Base-by-base conservation (phyloP, 2,888 invertebrate species). In the Callyntrura guangdongensis region DNA sequence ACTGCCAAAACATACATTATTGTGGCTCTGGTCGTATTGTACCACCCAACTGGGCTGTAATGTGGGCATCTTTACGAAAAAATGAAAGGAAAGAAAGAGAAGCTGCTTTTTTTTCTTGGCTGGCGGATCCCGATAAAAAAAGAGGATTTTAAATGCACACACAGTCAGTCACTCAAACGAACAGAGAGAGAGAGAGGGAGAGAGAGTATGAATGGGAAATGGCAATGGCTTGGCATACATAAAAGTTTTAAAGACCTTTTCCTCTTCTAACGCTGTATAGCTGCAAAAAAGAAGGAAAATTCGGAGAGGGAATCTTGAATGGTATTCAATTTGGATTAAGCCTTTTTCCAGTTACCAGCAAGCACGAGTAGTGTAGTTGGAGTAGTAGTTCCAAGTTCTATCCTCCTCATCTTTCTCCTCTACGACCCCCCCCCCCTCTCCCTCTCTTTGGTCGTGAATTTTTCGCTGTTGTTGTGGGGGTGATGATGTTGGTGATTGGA, bases 321-420 rank as follows among this genome's bases (percentile, higher is more conserved):
- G 69, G n/a, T 69, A 69, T 69, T 69, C 69, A 69, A 69, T 69
- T 69, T 69, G 69, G 69, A 69, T 69, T 69, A 69, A 45, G 69
- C 45, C 45, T 69, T 36, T 69, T 45, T 69, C 69, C 45, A 67
- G 36, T 67, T 69, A n/a, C 69, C 36, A 9, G 45, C 20, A 20
- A 67, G 67, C 4, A n/a, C n/a, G n/a, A n/a, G n/a, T n/a, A n/a
- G n/a, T n/a, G n/a, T n/a, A 45, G 69, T 45, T 6, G 36, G 3
- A 36, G 2, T 6, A 36, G 36, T 6, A 67, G 25, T 27, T 69
- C 36, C 69, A 69, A 12, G 3, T n/a, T 27, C 27, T 22, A 64
- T 64, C 64, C 20, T 64, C 25, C 20, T 64, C 64, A 61, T 61
- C 61, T n/a, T n/a, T n/a, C n/a, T n/a, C n/a, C n/a, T n/a, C n/a